phyloP scores from a whole-genome alignment of 2,888 invertebrate genomes.

The Deilephila porcellus region DNA sequence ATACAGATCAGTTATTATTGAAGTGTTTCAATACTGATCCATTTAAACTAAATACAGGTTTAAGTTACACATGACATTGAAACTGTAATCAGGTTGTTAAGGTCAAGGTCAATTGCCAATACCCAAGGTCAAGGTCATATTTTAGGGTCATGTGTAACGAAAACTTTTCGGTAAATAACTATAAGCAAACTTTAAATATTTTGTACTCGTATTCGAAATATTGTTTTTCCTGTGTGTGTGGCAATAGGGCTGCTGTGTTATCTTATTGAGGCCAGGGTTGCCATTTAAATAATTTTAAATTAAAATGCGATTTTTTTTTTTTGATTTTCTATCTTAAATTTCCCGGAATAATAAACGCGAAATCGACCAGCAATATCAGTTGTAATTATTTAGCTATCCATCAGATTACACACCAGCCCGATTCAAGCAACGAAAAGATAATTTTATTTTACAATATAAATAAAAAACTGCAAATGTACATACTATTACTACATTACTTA shows the following conservation, averaged over 20 bases:
- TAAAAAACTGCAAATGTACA: neutral
- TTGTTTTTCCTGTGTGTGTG: neutral
- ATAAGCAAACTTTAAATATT: neutral
- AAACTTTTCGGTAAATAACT: neutral
- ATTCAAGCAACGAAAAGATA: neutral
- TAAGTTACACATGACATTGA: neutral
- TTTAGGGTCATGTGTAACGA: neutral
- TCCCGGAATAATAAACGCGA: neutral
- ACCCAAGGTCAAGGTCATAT: neutral
- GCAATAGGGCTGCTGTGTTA: neutral
- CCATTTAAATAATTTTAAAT: neutral
- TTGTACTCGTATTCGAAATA: slow-evolving; percentile 13
- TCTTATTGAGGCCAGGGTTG: neutral
- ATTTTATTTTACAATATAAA: too few species aligned
- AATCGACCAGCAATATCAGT: neutral
- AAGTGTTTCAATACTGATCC: neutral
- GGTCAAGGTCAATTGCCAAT: neutral
- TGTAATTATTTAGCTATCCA: neutral
- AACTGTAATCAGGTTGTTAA: neutral
- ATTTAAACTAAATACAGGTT: neutral
- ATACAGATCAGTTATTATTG: neutral
- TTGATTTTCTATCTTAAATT: too few species aligned
- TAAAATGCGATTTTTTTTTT: too few species aligned
- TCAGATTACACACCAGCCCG: neutral
- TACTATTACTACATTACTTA: slow-evolving; percentile 61